Evolutionary conservation across 2,888 invertebrate genomes (phyloP).

Genomic region (Pseudolycoriella hygida): DNA sequence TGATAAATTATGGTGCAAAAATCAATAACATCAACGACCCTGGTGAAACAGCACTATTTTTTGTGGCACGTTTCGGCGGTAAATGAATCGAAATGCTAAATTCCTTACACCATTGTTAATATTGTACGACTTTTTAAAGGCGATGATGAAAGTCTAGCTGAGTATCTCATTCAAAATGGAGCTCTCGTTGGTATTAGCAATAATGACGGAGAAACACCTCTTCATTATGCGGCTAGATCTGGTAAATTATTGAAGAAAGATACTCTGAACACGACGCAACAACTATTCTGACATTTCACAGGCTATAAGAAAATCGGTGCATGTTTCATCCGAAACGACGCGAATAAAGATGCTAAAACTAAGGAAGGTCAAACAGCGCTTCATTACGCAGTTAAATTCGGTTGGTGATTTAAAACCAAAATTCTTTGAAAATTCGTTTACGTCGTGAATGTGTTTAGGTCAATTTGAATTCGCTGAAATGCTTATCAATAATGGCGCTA

Average conservation of each 20-base stretch:
- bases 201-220: constrained; percentile 1
- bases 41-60: constrained; percentile 4
- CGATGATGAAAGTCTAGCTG: neutral
- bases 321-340: constrained; percentile 1
- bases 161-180: neutral
- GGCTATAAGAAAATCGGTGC: neutral
- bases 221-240: constrained; percentile 1
- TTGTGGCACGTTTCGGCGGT: constrained; percentile 3
- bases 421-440: neutral
- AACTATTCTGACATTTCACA: neutral
- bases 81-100: neutral
- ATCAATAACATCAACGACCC: neutral
- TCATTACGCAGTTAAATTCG: constrained; percentile 4
- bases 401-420: neutral
- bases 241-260: neutral
- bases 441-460: neutral
- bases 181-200: neutral
- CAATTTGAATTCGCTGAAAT: constrained; percentile 1
- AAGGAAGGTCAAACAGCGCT: constrained; percentile 2
- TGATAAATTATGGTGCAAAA: neutral
- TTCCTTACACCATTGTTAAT: neutral
- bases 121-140: neutral
- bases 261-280: neutral
- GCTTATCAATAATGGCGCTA: constrained; percentile 3
- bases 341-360: constrained; percentile 1